Conservation (phyloP, 2,888 invertebrate species). For the Rapana venosa region DNA sequence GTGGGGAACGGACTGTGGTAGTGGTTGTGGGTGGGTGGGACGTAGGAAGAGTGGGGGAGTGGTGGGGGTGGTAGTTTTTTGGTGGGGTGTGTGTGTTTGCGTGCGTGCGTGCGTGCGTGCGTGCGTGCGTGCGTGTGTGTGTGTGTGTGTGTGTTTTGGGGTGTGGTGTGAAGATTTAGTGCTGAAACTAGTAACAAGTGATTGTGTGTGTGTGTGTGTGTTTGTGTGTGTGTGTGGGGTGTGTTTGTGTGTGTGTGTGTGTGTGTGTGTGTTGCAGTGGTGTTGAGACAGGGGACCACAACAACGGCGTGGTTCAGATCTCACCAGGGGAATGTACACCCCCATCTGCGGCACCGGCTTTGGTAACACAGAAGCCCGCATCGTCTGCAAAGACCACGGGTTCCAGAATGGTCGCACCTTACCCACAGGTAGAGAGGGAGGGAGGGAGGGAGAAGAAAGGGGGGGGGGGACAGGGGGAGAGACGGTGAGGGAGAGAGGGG, state of each 20-base stretch:
- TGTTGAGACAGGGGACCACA: constrained; percentile 62
- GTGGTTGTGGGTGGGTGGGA: too few relatives aligned
- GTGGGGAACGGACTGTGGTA: too few relatives aligned
- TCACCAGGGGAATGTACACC: constrained; percentile 56
- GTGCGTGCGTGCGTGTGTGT: background rate
- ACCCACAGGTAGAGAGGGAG: constrained; percentile 38
- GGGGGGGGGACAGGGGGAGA: background rate
- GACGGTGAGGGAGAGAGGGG: background rate
- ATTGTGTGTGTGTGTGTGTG: background rate
- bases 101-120: background rate
- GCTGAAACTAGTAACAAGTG: too few relatives aligned
- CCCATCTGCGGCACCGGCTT: constrained; percentile 68
- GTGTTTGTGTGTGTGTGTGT: background rate
- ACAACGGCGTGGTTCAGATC: constrained; percentile 64
- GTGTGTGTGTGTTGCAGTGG: constrained; percentile 42
- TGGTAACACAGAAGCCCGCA: constrained; percentile 60
- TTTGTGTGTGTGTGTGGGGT: background rate
- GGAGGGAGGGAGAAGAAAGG: background rate
- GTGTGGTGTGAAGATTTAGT: too few relatives aligned
- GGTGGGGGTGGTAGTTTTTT: too few relatives aligned
- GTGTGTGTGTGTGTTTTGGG: too few relatives aligned
- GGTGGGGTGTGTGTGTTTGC: background rate
- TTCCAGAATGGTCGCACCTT: constrained; percentile 77
- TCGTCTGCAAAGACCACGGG: constrained; percentile 63
- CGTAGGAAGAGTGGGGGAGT: too few relatives aligned